phyloP scores from a whole-genome alignment of 2,113 vertebrate genomes.

The Syngnathus scovelli region DNA sequence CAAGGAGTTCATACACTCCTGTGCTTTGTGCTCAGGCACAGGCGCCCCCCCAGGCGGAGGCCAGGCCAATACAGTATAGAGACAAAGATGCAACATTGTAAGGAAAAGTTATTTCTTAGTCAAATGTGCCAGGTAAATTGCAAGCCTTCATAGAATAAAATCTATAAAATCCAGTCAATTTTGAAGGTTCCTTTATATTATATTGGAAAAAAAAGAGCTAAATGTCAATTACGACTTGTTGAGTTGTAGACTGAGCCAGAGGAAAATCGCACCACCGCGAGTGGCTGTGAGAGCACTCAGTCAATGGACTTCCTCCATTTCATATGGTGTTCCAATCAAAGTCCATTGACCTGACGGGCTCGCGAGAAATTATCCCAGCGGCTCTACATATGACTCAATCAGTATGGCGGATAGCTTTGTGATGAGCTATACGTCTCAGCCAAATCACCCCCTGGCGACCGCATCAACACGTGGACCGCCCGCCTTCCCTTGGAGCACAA shows the following conservation, averaged over 20 bases:
- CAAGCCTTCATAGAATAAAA: neutral
- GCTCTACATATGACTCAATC: conserved; percentile 65
- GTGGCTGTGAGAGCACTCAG: conserved; percentile 38
- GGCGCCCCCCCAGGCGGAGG: conserved; percentile 57
- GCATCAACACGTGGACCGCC: conserved; percentile 41
- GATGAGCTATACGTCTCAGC: conserved; percentile 57
- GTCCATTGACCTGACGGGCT: conserved; percentile 59
- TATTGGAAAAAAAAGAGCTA: conserved; percentile 7
- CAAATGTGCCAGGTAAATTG: too few relatives aligned
- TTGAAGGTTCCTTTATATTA: neutral
- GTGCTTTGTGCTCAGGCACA: conserved; percentile 57
- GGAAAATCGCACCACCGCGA: conserved; percentile 24
- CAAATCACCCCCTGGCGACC: conserved; percentile 55
- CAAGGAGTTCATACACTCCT: conserved; percentile 38
- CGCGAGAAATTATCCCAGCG: conserved; percentile 66
- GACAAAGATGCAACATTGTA: conserved; percentile 8
- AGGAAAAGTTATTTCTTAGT: too few relatives aligned
- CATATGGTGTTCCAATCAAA: conserved; percentile 58
- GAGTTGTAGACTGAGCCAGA: neutral
- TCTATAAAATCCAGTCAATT: neutral
- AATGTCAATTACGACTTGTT: conserved; percentile 11
- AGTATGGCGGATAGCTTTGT: conserved; percentile 56
- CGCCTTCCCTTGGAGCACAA: conserved; percentile 16
- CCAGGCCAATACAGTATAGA: conserved; percentile 46
- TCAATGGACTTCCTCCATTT: conserved; percentile 51